Percentiles rank a stretch among this genome's conserved stretches.
These are phyloP conservation scores for Dasyprocta punctata DNA, from an alignment of 2,113 vertebrate genomes.

Conservation along the genomic window DNA sequence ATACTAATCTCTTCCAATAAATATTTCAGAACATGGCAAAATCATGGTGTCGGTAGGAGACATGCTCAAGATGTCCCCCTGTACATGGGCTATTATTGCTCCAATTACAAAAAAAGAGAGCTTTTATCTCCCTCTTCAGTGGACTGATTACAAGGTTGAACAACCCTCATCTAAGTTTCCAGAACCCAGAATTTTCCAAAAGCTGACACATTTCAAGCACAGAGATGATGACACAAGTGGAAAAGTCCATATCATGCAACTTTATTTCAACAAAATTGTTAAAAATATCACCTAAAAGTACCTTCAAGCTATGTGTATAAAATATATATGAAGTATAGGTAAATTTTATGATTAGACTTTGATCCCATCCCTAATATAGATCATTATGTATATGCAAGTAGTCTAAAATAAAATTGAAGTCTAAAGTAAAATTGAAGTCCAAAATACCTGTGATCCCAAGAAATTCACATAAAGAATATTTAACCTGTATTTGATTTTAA, in stretches of 20 bases:
- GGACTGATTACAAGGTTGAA: slow-evolving; percentile 1
- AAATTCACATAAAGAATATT: background rate
- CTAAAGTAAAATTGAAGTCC: background rate
- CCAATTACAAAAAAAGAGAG: slow-evolving; percentile 51
- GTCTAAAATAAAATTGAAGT: background rate
- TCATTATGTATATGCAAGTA: background rate
- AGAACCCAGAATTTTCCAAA: background rate
- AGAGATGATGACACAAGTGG: background rate
- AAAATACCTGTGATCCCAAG: background rate
- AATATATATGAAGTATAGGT: background rate
- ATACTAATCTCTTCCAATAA: slow-evolving; percentile 77
- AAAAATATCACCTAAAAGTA: background rate
- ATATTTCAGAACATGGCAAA: slow-evolving; percentile 78
- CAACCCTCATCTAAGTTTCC: background rate
- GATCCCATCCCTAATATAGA: background rate
- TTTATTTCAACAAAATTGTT: background rate
- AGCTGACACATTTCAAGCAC: background rate
- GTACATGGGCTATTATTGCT: slow-evolving; percentile 60
- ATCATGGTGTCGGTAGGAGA: slow-evolving; percentile 70
- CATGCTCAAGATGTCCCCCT: slow-evolving; percentile 61
- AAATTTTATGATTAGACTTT: background rate
- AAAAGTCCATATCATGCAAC: background rate
- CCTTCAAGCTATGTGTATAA: background rate
- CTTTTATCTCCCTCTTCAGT: slow-evolving; percentile 46
- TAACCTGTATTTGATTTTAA: slow-evolving; percentile 24